Percentiles rank a stretch among this genome's conserved stretches.
phyloP scores from a whole-genome alignment of 35 echinoderm and acorn worm species.

The Heliocidaris erythrogramma region DNA sequence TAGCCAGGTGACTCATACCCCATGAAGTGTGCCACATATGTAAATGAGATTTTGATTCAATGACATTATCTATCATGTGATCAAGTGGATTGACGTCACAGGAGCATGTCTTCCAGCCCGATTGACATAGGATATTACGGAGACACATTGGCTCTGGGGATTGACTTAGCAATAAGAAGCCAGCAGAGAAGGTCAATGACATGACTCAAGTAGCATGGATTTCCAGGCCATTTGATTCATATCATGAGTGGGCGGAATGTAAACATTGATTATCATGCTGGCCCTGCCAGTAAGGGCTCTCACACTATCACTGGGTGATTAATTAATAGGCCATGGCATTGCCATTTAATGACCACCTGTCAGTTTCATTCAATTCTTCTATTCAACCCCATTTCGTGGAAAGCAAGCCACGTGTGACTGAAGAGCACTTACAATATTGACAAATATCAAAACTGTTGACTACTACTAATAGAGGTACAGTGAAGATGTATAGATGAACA shows the following conservation, averaged over 20 bases:
- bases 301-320: constrained; percentile 20
- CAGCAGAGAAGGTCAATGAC: constrained; percentile 39
- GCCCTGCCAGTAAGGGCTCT: constrained; percentile 9
- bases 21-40: constrained; percentile 52
- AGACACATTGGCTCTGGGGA: constrained; percentile 49
- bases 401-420: neutral
- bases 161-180: constrained; percentile 41
- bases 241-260: constrained; percentile 42
- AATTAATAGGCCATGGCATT: constrained; percentile 24
- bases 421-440: neutral
- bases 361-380: neutral
- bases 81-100: constrained; percentile 46
- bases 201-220: constrained; percentile 35
- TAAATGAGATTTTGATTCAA: constrained; percentile 57
- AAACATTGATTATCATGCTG: constrained; percentile 18
- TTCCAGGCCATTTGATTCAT: constrained; percentile 14
- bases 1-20: constrained; percentile 46
- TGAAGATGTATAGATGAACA: neutral
- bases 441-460: neutral
- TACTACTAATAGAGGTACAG: neutral
- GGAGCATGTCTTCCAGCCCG: constrained; percentile 49
- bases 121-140: constrained; percentile 48
- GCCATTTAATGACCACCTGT: constrained; percentile 18
- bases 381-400: neutral
- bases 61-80: constrained; percentile 56